Evolutionary conservation across 2,113 vertebrate species (phyloP).

Genomic region (Syrmaticus mikado): DNA sequence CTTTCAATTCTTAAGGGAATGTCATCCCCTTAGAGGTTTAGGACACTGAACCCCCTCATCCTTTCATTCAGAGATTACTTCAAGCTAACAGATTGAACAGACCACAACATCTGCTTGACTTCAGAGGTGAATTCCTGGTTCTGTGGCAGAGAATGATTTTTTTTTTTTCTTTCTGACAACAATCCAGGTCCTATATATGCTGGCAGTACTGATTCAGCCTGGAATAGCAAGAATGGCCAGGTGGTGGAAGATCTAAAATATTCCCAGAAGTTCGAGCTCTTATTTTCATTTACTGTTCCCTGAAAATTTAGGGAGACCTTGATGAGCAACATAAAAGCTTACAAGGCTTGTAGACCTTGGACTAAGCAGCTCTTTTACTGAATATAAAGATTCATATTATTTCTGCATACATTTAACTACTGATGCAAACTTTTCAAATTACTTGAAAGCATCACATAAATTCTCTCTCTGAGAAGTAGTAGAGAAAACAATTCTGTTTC

Average conservation of each 20-base stretch:
- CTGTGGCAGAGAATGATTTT: not conserved
- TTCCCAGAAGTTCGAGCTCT: not conserved
- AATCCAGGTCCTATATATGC: not conserved
- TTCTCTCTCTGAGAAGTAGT: slow-evolving; percentile 12
- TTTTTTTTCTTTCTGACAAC: not conserved
- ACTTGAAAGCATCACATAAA: slow-evolving; percentile 34
- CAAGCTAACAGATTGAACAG: not conserved
- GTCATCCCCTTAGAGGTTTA: not conserved
- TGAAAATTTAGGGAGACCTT: not conserved
- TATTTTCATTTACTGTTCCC: not conserved
- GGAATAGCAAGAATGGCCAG: not conserved
- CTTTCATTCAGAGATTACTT: not conserved
- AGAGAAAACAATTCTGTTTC: slow-evolving; percentile 38
- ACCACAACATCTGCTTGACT: not conserved
- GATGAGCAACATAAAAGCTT: not conserved
- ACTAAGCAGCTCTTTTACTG: slow-evolving; percentile 47
- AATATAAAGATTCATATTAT: slow-evolving; percentile 50
- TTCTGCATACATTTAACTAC: not conserved
- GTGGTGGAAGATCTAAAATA: not conserved
- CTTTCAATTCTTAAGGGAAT: not conserved
- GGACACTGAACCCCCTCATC: not conserved
- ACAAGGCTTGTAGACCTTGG: slow-evolving; percentile 1
- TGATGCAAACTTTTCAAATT: not conserved
- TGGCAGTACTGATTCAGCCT: not conserved
- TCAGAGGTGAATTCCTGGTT: not conserved